These are phyloP conservation scores for Takifugu bimaculatus DNA, from an alignment of 2,113 vertebrate genomes.

Conservation along the genomic window DNA sequence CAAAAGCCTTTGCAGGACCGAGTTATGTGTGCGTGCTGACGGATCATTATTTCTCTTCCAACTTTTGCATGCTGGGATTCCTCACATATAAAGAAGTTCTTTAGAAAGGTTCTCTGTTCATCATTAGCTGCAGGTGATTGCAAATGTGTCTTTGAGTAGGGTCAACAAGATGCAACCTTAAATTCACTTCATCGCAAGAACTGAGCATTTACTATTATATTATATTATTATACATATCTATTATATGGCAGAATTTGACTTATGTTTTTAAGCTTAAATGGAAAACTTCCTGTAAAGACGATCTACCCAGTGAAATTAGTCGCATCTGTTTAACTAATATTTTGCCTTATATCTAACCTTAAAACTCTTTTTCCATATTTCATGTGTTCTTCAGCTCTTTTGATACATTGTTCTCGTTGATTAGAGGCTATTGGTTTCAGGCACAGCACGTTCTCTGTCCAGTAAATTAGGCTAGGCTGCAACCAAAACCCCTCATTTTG, in stretches of 20 bases:
- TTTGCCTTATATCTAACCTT: neutral
- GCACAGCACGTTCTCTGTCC: slow-evolving; percentile 34
- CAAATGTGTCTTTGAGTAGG: neutral
- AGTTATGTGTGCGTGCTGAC: slow-evolving; percentile 34
- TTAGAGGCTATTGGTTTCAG: slow-evolving; percentile 48
- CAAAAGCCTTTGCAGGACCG: slow-evolving; percentile 29
- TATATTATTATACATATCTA: too few species aligned
- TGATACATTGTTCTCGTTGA: slow-evolving; percentile 47
- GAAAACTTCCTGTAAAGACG: neutral
- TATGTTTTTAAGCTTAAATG: too few species aligned
- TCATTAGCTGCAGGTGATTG: neutral
- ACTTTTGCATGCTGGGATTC: slow-evolving; percentile 15
- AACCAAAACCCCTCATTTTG: slow-evolving; percentile 51
- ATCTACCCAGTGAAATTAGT: neutral
- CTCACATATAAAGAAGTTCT: neutral
- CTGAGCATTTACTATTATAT: too few species aligned
- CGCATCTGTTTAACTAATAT: neutral
- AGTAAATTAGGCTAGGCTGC: slow-evolving; percentile 33
- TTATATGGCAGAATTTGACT: neutral
- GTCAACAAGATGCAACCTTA: neutral
- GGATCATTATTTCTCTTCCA: slow-evolving; percentile 25
- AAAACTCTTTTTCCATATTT: neutral
- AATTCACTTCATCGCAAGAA: neutral
- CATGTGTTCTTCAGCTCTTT: slow-evolving; percentile 18
- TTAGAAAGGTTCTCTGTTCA: neutral